Percentiles rank a stretch among this genome's conserved stretches.
Conservation (phyloP, 2,797 vertebrate species). For the Arnoldichthys spilopterus region DNA sequence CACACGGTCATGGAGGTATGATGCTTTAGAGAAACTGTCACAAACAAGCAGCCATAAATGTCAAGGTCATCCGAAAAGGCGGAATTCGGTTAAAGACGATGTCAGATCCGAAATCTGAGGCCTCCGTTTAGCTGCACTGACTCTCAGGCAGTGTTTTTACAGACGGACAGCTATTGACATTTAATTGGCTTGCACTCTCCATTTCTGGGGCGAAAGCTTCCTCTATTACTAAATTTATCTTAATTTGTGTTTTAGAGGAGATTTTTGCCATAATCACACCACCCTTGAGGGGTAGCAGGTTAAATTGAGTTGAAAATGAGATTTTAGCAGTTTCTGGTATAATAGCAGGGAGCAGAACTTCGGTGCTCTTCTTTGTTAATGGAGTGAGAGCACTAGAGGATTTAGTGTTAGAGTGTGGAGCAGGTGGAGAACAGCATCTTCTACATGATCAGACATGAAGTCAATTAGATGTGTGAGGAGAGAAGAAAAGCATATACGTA, state of each 20-base stretch:
- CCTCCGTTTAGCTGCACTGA: not conserved
- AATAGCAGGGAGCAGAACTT: constrained; percentile 80
- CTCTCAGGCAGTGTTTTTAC: not conserved
- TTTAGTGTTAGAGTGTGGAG: constrained; percentile 80
- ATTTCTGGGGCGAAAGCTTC: not conserved
- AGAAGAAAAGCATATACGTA: constrained; percentile 60
- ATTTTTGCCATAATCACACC: constrained; percentile 54
- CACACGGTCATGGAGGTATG: not conserved
- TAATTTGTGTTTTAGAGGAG: constrained; percentile 54
- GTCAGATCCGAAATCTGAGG: not conserved
- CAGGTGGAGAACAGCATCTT: constrained; percentile 79
- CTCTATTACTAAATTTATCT: constrained; percentile 30
- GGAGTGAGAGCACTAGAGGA: constrained; percentile 84
- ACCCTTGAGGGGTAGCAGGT: constrained; percentile 76
- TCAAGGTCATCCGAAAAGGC: not conserved
- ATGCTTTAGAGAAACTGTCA: not conserved
- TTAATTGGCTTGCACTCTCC: not conserved
- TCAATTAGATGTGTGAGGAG: constrained; percentile 82
- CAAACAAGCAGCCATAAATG: not conserved
- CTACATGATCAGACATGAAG: constrained; percentile 85
- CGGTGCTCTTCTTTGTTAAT: constrained; percentile 83
- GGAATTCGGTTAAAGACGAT: not conserved
- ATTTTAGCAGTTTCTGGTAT: constrained; percentile 81
- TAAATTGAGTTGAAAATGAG: constrained; percentile 88
- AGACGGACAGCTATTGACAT: not conserved